Evolutionary conservation across 2,797 vertebrate genomes (phyloP).

Genomic region (Microcaecilia unicolor): DNA sequence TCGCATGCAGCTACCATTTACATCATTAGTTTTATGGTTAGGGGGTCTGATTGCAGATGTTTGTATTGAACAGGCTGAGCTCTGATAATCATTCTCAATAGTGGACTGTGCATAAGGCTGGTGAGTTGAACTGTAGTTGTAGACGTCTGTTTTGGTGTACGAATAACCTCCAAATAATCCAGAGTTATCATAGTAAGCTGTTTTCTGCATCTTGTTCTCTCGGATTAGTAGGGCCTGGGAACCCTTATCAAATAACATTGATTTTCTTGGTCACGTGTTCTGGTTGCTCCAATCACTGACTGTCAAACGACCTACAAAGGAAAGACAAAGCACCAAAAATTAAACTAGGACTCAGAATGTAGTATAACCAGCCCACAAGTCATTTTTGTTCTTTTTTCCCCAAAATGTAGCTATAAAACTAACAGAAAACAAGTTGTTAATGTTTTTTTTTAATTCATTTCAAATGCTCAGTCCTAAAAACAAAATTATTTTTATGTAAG

Average conservation of each 20-base stretch:
- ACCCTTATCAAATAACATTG: slow-evolving; percentile 86
- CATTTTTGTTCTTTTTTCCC: no score
- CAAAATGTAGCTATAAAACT: no score
- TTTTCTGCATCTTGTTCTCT: slow-evolving; percentile 92
- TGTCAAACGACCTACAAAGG: slow-evolving; percentile 37
- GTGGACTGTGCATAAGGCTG: slow-evolving; percentile 77
- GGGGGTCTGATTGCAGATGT: slow-evolving; percentile 68
- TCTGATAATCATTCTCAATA: slow-evolving; percentile 84
- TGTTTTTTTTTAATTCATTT: no score
- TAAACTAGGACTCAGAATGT: no score
- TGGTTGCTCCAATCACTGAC: slow-evolving; percentile 22
- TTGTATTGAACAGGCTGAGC: slow-evolving; percentile 88
- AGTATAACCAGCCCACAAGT: no score
- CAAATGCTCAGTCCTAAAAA: no score
- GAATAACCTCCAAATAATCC: slow-evolving; percentile 93
- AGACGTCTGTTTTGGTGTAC: slow-evolving; percentile 89
- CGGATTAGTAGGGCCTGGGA: slow-evolving; percentile 66
- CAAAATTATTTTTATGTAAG: no score
- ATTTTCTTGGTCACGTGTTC: slow-evolving; percentile 66
- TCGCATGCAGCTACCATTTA: slow-evolving; percentile 90
- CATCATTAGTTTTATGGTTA: slow-evolving; percentile 76
- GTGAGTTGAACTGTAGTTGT: slow-evolving; percentile 76
- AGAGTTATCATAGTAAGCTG: slow-evolving; percentile 94
- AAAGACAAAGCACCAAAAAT: slow-evolving; percentile 27
- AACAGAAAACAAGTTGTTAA: no score